These are phyloP conservation scores for Pelodytes ibericus DNA, from an alignment of 2,797 vertebrate genomes.

Conservation along the genomic window DNA sequence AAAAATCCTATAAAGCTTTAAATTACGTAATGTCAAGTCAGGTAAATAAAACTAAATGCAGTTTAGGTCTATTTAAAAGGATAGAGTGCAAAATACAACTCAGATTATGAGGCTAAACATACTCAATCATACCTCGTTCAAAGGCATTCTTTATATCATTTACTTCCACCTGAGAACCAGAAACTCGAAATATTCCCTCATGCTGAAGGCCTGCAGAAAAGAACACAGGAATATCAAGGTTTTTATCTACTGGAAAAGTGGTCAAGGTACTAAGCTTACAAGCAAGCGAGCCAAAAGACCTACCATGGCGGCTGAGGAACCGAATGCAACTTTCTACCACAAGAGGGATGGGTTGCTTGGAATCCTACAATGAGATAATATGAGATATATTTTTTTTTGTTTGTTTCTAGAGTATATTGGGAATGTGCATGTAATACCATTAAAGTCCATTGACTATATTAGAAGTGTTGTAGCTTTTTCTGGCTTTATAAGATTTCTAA, in stretches of 20 bases:
- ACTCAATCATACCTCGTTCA: constrained; percentile 93
- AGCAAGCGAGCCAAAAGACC: constrained; percentile 44
- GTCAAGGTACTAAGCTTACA: not conserved
- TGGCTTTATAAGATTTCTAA: too few species aligned
- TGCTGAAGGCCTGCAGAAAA: constrained; percentile 86
- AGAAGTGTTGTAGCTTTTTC: too few species aligned
- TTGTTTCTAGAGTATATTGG: too few species aligned
- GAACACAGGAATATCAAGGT: not conserved
- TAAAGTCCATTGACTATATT: too few species aligned
- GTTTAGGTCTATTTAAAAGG: too few species aligned
- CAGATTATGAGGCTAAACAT: too few species aligned
- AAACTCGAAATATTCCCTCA: constrained; percentile 96
- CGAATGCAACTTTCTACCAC: constrained; percentile 98
- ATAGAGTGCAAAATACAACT: too few species aligned
- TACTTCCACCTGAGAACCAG: constrained; percentile 96
- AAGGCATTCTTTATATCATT: constrained; percentile 99
- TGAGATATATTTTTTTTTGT: too few species aligned
- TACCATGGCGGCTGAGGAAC: constrained; percentile 96
- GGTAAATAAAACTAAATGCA: too few species aligned
- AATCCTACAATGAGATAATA: constrained; percentile 76
- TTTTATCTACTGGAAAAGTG: not conserved
- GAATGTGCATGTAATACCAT: too few species aligned
- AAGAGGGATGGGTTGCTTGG: constrained; percentile 89
- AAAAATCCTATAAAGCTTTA: too few species aligned
- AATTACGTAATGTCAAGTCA: too few species aligned